Conservation (phyloP, 2,113 vertebrate species). For the Catharus fuscescens region DNA sequence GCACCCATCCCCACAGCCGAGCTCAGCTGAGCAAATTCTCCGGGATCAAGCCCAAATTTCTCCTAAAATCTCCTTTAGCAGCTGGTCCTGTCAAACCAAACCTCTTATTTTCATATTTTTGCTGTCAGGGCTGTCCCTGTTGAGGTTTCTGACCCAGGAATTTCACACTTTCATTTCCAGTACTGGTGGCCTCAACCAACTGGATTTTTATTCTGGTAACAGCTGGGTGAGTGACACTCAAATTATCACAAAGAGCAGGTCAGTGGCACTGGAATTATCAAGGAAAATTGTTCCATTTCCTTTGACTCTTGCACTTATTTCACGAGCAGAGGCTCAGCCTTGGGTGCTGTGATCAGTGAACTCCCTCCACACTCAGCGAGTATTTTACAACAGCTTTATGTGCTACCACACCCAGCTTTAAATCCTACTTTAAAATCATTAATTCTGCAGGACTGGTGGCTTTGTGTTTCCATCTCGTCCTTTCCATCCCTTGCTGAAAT, state of each 20-base stretch:
- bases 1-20: not conserved
- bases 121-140: not conserved
- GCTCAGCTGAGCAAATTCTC: not conserved
- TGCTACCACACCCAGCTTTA: not conserved
- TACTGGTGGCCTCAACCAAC: not conserved
- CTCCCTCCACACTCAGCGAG: not conserved
- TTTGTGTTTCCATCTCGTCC: accelerated
- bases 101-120: not conserved
- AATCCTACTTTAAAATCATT: not conserved
- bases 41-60: not conserved
- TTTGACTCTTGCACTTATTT: not conserved
- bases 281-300: not conserved
- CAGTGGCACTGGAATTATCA: not conserved
- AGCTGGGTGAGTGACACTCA: not conserved
- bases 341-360: not conserved
- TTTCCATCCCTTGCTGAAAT: not conserved
- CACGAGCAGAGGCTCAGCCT: not conserved
- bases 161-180: not conserved
- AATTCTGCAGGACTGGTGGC: not conserved
- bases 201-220: not conserved
- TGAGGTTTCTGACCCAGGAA: not conserved
- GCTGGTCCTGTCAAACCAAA: not conserved
- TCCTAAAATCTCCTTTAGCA: not conserved
- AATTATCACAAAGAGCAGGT: accelerated
- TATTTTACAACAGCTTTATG: not conserved